phyloP scores from a whole-genome alignment of 2,797 vertebrate species.

The Austrolebias charrua region DNA sequence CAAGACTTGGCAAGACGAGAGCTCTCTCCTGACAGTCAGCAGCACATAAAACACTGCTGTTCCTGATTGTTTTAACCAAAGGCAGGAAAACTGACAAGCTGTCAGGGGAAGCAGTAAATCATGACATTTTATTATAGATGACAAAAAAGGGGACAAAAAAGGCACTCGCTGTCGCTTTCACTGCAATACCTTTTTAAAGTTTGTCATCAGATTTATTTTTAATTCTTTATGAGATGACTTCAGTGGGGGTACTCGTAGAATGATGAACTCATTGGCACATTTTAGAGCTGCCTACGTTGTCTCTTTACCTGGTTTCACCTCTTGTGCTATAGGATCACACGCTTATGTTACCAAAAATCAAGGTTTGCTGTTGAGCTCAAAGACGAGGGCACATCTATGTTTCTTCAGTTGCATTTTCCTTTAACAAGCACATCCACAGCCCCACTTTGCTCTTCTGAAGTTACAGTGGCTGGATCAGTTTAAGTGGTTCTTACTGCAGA shows the following conservation, averaged over 20 bases:
- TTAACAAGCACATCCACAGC: conserved; percentile 11
- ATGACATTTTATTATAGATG: background rate
- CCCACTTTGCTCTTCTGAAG: conserved; percentile 6
- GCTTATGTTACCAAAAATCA: no score
- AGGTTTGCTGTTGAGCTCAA: background rate
- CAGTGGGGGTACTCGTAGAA: no score
- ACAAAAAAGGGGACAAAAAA: background rate
- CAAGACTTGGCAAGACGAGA: conserved; percentile 42
- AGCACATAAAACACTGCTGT: background rate
- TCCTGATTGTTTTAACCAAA: conserved; percentile 3
- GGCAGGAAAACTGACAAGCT: background rate
- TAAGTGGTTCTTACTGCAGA: conserved; percentile 53
- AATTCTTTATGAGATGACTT: conserved; percentile 14
- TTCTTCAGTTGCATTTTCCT: no score
- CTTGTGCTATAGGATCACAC: no score
- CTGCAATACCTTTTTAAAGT: no score
- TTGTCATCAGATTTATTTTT: background rate
- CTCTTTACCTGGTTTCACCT: background rate
- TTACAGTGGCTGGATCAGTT: conserved; percentile 13
- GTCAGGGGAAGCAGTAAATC: background rate
- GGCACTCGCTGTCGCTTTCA: no score
- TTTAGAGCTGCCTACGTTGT: conserved; percentile 20
- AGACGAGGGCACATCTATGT: no score
- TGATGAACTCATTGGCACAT: background rate
- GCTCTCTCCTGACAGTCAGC: conserved; percentile 1